Percentiles rank a stretch among this genome's conserved stretches.
These are phyloP conservation scores for Tetragonula clypearis DNA, from an alignment of 1,140 invertebrate species.

Conservation along the genomic window DNA sequence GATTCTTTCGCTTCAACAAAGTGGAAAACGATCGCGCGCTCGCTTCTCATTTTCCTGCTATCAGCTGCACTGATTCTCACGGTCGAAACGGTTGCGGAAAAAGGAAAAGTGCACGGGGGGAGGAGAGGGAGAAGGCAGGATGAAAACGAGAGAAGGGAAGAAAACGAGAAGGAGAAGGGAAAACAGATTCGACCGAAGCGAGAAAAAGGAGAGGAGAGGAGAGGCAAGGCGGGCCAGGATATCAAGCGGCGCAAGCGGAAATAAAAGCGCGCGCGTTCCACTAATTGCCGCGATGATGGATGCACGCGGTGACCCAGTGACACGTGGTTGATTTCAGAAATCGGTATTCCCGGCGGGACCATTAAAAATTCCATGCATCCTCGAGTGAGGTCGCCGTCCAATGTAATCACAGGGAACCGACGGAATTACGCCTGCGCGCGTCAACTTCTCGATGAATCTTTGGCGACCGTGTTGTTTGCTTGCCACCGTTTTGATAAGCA, in stretches of 20 bases:
- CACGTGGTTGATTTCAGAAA: slow-evolving; percentile 59
- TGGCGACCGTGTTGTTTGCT: not conserved
- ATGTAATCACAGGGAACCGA: slow-evolving; percentile 24
- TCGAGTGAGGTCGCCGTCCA: slow-evolving; percentile 60
- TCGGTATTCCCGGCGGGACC: slow-evolving; percentile 53
- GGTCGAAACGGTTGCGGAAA: slow-evolving; percentile 4
- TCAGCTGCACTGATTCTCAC: slow-evolving; percentile 44
- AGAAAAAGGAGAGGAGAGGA: not conserved
- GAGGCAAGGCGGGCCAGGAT: no score
- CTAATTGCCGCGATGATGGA: slow-evolving; percentile 67
- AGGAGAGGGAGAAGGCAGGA: no score
- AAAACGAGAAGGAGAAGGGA: not conserved
- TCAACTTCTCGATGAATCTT: slow-evolving; percentile 49
- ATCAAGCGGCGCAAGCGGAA: slow-evolving; percentile 16
- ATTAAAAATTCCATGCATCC: slow-evolving; percentile 73
- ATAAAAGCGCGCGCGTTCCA: slow-evolving; percentile 62
- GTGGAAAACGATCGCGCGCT: slow-evolving; percentile 39
- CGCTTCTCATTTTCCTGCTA: slow-evolving; percentile 45
- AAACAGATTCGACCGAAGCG: slow-evolving; percentile 1
- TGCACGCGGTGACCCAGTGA: slow-evolving; percentile 63
- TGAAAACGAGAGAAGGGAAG: not conserved
- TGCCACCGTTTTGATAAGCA: slow-evolving; percentile 47
- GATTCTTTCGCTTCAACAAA: slow-evolving; percentile 36
- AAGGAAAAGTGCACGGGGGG: no score
- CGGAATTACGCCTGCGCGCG: slow-evolving; percentile 54